A percentile compares a stretch with the other conserved stretches of the same genome.
Evolutionary conservation across 1,140 invertebrate genomes (phyloP).

Genomic region (Teleopsis dalmanni): DNA sequence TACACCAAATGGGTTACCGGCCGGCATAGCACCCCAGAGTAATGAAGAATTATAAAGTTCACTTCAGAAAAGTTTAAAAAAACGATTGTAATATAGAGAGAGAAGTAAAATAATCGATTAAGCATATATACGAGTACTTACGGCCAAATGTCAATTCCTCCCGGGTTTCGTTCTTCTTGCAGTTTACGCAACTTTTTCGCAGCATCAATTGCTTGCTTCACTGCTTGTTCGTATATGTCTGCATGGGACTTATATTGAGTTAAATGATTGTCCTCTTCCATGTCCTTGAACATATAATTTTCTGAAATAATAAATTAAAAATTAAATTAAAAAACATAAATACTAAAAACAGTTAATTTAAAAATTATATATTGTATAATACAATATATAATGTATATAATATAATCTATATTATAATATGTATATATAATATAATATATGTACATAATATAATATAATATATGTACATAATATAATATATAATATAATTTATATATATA

Average conservation of each 20-base stretch:
- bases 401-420: neutral
- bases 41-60: conserved; percentile 15
- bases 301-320: conserved; percentile 4
- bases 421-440: neutral
- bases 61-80: conserved; percentile 22
- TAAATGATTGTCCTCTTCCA: neutral
- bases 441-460: too few relatives aligned
- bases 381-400: neutral
- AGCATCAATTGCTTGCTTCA: conserved; percentile 62
- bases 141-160: conserved; percentile 59
- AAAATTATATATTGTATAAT: neutral
- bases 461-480: too few relatives aligned
- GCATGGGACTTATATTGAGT: conserved; percentile 25
- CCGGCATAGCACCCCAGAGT: conserved; percentile 48
- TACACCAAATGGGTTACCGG: conserved; percentile 71
- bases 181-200: conserved; percentile 64
- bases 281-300: conserved; percentile 3
- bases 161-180: conserved; percentile 57
- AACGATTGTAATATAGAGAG: neutral
- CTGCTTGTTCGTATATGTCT: conserved; percentile 22
- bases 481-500: too few relatives aligned
- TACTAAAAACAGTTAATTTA: neutral
- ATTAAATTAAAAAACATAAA: neutral
- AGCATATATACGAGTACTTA: conserved; percentile 23
- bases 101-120: neutral